Conservation (phyloP, 2,113 vertebrate genomes). For the Sylvilagus bachmani region DNA sequence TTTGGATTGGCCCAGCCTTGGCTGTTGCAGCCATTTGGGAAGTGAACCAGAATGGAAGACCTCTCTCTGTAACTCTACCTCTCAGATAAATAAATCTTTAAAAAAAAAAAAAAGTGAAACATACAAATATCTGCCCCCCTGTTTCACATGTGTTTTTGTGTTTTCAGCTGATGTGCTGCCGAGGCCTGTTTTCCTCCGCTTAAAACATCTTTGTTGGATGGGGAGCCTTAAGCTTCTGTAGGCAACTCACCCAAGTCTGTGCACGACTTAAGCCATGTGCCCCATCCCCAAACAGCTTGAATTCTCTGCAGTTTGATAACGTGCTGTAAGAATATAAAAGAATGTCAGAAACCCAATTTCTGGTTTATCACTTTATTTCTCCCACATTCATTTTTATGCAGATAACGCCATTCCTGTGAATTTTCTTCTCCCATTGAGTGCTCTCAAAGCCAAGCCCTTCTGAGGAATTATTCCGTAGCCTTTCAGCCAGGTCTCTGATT, state of each 20-base stretch:
- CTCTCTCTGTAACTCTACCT: too few species aligned
- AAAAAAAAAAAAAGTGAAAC: neutral
- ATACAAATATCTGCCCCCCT: neutral
- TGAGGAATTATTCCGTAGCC: neutral
- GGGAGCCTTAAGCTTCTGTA: neutral
- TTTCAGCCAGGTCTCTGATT: neutral
- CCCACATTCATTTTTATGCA: conserved; percentile 55
- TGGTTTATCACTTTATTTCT: conserved; percentile 61
- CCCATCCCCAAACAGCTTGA: neutral
- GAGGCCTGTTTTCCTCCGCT: conserved; percentile 9
- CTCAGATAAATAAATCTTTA: too few species aligned
- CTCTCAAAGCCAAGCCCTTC: conserved; percentile 26
- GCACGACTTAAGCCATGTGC: neutral
- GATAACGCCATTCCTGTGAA: neutral
- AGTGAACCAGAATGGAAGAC: too few species aligned
- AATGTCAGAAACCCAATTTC: conserved; percentile 55
- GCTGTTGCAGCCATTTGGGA: too few species aligned
- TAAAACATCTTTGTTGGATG: neutral
- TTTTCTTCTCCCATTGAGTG: conserved; percentile 24
- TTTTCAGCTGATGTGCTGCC: neutral
- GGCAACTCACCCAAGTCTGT: neutral
- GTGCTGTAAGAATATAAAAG: conserved; percentile 16
- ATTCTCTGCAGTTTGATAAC: conserved; percentile 50
- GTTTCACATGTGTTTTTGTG: neutral
- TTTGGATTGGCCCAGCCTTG: too few species aligned